Evolutionary conservation across 1,140 invertebrate genomes (phyloP).

Genomic region (Popillia japonica): DNA sequence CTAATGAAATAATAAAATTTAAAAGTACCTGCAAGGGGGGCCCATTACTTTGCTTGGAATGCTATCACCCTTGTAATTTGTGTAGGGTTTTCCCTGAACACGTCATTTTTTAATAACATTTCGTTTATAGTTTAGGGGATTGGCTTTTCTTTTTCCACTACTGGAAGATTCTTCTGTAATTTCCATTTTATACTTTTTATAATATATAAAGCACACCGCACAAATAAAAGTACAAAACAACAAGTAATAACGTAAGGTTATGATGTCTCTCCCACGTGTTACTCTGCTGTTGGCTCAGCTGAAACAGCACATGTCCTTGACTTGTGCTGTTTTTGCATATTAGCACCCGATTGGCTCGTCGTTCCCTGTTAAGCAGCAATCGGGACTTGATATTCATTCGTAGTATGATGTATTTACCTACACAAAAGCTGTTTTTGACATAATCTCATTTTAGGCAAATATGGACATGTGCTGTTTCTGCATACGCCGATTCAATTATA

Average conservation of each 20-base stretch:
- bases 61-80: constrained; percentile 10
- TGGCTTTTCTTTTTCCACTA: constrained; percentile 18
- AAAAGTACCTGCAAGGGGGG: not conserved
- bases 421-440: constrained; percentile 11
- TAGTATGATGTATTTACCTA: not conserved
- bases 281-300: not conserved
- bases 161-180: constrained; percentile 21
- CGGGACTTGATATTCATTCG: too few relatives aligned
- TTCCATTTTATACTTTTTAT: not conserved
- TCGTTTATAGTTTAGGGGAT: constrained; percentile 6
- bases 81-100: not conserved
- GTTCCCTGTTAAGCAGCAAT: too few relatives aligned
- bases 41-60: not conserved
- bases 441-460: too few relatives aligned
- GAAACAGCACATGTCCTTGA: constrained; percentile 3
- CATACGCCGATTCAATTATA: too few relatives aligned
- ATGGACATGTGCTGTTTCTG: too few relatives aligned
- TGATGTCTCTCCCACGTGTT: not conserved
- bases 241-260: constrained; percentile 5
- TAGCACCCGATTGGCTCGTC: not conserved
- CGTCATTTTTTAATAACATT: constrained; percentile 11
- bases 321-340: constrained; percentile 12
- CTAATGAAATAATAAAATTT: constrained; percentile 14
- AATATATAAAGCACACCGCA: not conserved
- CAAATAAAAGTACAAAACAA: not conserved